Evolutionary conservation across 2,888 invertebrate species (phyloP).

Genomic region (Melieria crassipennis): DNA sequence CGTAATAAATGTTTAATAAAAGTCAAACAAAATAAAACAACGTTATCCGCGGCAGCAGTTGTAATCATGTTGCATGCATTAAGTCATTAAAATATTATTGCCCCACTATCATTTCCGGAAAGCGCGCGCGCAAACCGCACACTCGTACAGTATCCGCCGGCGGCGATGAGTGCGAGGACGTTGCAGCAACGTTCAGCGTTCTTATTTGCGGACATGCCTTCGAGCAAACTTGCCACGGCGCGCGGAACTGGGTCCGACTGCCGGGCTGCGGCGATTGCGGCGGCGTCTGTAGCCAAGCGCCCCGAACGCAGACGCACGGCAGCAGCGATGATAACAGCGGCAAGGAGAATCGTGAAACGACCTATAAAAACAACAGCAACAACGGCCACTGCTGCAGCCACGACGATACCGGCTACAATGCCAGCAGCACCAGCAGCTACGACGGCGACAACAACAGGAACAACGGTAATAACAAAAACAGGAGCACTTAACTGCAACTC

Average conservation of each 20-base stretch:
- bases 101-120: slow-evolving; percentile 25
- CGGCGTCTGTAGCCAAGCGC: neutral
- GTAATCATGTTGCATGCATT: slow-evolving; percentile 32
- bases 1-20: neutral
- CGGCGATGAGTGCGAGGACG: slow-evolving; percentile 9
- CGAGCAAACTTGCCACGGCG: slow-evolving; percentile 19
- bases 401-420: slow-evolving; percentile 36
- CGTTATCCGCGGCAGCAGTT: slow-evolving; percentile 21
- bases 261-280: neutral
- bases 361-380: neutral
- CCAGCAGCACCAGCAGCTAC: slow-evolving; percentile 38
- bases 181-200: neutral
- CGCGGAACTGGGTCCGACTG: neutral
- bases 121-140: slow-evolving; percentile 3
- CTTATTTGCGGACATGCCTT: slow-evolving; percentile 22
- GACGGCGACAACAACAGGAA: slow-evolving; percentile 38
- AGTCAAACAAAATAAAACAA: slow-evolving; percentile 21
- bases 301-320: neutral
- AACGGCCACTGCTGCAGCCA: neutral
- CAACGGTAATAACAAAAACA: slow-evolving; percentile 26
- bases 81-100: slow-evolving; percentile 40
- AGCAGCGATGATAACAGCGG: slow-evolving; percentile 5
- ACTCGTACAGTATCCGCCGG: neutral
- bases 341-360: neutral
- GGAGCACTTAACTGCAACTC: slow-evolving; percentile 37